phyloP scores from a whole-genome alignment of 2,113 vertebrate species.

The Charina bottae region DNA sequence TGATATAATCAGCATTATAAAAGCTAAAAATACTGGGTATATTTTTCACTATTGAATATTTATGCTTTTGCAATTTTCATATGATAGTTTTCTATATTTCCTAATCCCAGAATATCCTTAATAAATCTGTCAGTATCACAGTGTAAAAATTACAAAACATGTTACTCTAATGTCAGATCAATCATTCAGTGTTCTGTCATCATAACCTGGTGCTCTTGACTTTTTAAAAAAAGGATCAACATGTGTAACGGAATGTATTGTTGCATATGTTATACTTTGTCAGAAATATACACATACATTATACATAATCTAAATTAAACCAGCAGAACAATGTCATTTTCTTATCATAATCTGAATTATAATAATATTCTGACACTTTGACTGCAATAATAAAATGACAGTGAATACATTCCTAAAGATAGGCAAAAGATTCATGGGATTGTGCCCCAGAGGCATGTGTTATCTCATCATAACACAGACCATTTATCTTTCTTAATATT shows the following conservation, averaged over 20 bases:
- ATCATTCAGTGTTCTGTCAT: not conserved
- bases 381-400: not conserved
- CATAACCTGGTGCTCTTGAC: not conserved
- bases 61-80: not conserved
- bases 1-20: not conserved
- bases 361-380: not conserved
- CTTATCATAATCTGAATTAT: not conserved
- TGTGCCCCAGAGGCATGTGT: not conserved
- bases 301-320: not conserved
- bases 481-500: not conserved
- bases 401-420: not conserved
- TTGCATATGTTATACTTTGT: not conserved
- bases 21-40: not conserved
- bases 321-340: accelerated
- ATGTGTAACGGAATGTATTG: not conserved
- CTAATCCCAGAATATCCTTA: not conserved
- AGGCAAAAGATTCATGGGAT: constrained; percentile 24
- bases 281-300: not conserved
- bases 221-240: not conserved
- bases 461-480: not conserved
- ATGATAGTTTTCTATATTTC: not conserved
- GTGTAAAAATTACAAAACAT: not conserved
- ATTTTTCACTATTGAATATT: not conserved
- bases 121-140: not conserved
- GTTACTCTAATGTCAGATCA: not conserved